Percentiles rank a stretch among this genome's conserved stretches.
These are phyloP conservation scores for Lomographa bimaculata DNA, from an alignment of 2,888 invertebrate genomes.

Conservation along the genomic window DNA sequence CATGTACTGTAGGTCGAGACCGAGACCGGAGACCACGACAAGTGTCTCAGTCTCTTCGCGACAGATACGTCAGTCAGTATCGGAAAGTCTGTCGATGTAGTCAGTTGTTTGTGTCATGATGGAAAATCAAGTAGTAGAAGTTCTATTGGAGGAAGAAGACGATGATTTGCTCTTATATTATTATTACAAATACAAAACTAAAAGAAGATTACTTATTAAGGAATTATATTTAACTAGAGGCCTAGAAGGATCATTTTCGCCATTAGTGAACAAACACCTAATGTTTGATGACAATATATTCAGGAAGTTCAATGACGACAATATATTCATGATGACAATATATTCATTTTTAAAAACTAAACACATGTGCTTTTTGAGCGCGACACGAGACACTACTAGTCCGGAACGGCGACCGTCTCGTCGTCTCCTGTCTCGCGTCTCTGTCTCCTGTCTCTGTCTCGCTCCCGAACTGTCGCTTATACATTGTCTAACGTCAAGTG, in stretches of 20 bases:
- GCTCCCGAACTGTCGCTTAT: background rate
- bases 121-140: slow-evolving; percentile 17
- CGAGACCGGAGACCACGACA: too few species aligned
- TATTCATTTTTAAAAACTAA: too few species aligned
- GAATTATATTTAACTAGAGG: slow-evolving; percentile 31
- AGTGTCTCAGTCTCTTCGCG: too few species aligned
- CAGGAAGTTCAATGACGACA: too few species aligned
- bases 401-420: slow-evolving; percentile 14
- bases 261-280: slow-evolving; percentile 29
- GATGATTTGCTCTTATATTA: slow-evolving; percentile 26
- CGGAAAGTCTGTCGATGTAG: too few species aligned
- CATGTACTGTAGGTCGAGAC: too few species aligned
- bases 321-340: too few species aligned
- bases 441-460: slow-evolving; percentile 15
- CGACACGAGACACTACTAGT: slow-evolving; percentile 11
- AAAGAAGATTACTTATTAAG: slow-evolving; percentile 31
- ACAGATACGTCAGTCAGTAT: too few species aligned
- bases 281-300: slow-evolving; percentile 17
- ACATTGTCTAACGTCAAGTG: slow-evolving; percentile 10
- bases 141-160: slow-evolving; percentile 18
- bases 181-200: slow-evolving; percentile 26
- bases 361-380: too few species aligned
- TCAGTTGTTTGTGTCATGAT: slow-evolving; percentile 3
- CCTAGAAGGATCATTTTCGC: slow-evolving; percentile 28
- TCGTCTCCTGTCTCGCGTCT: slow-evolving; percentile 17